Evolutionary conservation across 2,888 invertebrate species (phyloP), one percentile per base, ranked within the genome.

Genomic region (Ametastegia equiseti): DNA sequence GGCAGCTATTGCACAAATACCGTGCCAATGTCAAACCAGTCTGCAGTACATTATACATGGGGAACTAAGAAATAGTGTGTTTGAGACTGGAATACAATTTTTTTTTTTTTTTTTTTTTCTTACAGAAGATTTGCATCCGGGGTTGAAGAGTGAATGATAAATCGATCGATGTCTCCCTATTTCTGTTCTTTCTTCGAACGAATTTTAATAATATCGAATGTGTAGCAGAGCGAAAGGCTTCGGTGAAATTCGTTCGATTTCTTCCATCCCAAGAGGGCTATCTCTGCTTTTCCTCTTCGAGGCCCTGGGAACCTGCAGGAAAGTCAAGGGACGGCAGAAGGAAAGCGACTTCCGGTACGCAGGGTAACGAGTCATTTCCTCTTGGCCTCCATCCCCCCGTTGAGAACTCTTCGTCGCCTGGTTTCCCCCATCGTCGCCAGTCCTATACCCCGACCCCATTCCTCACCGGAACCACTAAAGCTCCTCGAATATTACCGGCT

Each of bases 301-400:
- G 50, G n/a, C 54, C 54, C n/a, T n/a, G n/a, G n/a, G n/a, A n/a
- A n/a, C n/a, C n/a, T n/a, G n/a, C n/a, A n/a, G 50, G 27, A 71
- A 75, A 54, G 75, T 45, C 54, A 75, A 75, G 75, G 75, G 75
- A 75, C 78, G 81, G 45, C 82, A 83, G 82, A 83, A 83, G 85
- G 87, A 84, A 85, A 86, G 85, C 84, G 88, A 89, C 88, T 90
- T 89, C 89, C 90, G 89, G 89, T 87, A 86, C 87, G 86, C 85
- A 84, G 85, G 86, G 86, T 89, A 90, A 90, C 89, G 90, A 90
- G 88, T 89, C 89, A 89, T 88, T 89, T 89, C 89, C 89, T 87
- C 85, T 50, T 77, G 39, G 45, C 45, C 67, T 80, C 73, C 23
- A 71, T n/a, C n/a, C 47, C 71, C 47, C 71, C 47, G 6, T 7